These are phyloP conservation scores for Sinotaia quadrata DNA, from an alignment of 2,888 invertebrate genomes.

Conservation along the genomic window DNA sequence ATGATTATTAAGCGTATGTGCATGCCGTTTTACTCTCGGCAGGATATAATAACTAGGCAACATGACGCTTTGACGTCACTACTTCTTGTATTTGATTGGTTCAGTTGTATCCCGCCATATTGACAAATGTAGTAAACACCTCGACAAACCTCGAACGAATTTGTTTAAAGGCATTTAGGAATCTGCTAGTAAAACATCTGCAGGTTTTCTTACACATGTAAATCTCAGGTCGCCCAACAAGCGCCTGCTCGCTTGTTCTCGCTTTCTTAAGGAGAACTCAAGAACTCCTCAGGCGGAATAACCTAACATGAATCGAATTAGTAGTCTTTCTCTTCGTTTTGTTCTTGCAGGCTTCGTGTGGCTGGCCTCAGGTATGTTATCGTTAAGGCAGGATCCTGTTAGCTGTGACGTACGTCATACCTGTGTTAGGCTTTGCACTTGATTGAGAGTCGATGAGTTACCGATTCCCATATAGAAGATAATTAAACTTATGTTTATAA, in stretches of 20 bases:
- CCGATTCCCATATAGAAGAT: too few relatives aligned
- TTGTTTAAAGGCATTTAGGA: background rate
- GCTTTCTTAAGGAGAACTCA: background rate
- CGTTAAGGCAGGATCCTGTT: too few relatives aligned
- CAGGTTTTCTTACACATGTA: conserved; percentile 1
- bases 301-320: background rate
- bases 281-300: background rate
- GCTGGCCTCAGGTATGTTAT: conserved; percentile 26
- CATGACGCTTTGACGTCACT: conserved; percentile 25
- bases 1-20: too few relatives aligned
- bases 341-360: conserved; percentile 11
- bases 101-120: background rate
- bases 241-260: conserved; percentile 29
- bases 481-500: too few relatives aligned
- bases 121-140: background rate
- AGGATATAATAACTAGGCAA: conserved; percentile 23
- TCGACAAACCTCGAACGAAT: background rate
- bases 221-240: conserved; percentile 8
- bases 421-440: too few relatives aligned
- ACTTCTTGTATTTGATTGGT: conserved; percentile 13
- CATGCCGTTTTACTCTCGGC: too few relatives aligned
- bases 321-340: background rate
- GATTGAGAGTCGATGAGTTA: too few relatives aligned
- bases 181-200: background rate
- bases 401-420: too few relatives aligned